Base-by-base conservation (phyloP, 1,140 invertebrate genomes). In the Agrypnia vestita region DNA sequence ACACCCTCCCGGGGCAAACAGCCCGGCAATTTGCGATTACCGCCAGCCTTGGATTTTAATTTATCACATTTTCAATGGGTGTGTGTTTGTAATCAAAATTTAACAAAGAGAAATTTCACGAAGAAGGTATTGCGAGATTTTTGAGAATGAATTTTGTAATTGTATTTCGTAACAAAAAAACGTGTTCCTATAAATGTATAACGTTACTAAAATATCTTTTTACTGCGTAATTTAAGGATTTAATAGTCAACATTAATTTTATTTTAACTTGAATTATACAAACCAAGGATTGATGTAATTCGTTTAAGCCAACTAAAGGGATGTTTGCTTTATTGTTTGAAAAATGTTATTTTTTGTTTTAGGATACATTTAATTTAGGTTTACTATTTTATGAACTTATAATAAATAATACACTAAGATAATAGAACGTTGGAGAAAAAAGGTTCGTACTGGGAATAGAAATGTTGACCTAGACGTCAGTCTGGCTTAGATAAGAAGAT, bases 71-170 rank as follows among this genome's bases (percentile, higher is more conserved):
- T 71, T 71, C 46, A 71, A 71, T 71, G 67, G 46, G 46, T 71
- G 49, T 47, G 67, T 71, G 67, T 25, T 25, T 49, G 67, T 21
- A 47, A 71, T 71, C 67, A 71, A 71, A 71, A 17, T 71, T 71
- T 47, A 71, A 71, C 67, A 71, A 71, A 71, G 67, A 51, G 67
- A 71, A 71, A 71, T 71, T 71, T 71, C 67, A 69, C 17, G 46
- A 21, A 51, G 46, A 35, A 35, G 25, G 25, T 35, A 64, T 64
- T 49, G 46, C 17, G 67, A 51, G 67, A 71, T 71, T 71, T n/a
- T 71, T 71, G 10, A 19, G 67, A 51, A 71, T 49, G 49, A 71
- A 71, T 71, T 71, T 51, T 71, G 0, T 46, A 7, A 46, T 21
- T 25, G 67, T 25, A 51, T 51, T 49, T 71, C 46, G 10, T 71